Evolutionary conservation across 2,888 invertebrate species (phyloP), one percentile per base, ranked within the genome.

Genomic region (Limenitis camilla): DNA sequence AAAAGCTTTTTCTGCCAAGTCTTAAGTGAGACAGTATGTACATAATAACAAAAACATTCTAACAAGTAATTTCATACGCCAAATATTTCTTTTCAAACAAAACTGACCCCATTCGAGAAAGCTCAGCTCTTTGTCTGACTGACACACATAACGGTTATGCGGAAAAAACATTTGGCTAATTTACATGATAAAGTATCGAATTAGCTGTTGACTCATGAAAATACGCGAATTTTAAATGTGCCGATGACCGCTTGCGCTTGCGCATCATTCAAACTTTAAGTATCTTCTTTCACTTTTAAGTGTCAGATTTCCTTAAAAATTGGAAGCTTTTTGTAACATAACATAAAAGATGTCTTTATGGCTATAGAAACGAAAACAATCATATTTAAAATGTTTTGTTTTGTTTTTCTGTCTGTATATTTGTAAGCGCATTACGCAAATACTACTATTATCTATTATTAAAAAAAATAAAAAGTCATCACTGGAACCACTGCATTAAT

Each of bases 181-280:
- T 69, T 67, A 61, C 66, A 69, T 69, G 50, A 69, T 66, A 69
- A 69, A 62, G 53, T 35, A 56, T 52, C 53, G 43, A 61, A 65
- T 70, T 68, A 67, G 59, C 56, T 58, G 49, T 41, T 62, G 63
- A 68, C 49, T 65, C 62, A 65, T 48, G 44, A 58, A 59, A 53
- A 61, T 53, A 50, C 52, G 42, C 32, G 19, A 54, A 59, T 60
- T 52, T 49, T 38, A 60, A 61, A 58, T 65, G 59, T 67, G 68
- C 63, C 70, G 63, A 63, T 58, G 68, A 63, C 66, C 53, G 42
- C 47, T 32, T 35, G 9, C 31, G 35, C 51, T 28, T 8, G 36
- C 38, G 44, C 19, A 19, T 19, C 19, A 44, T 53, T 44, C 48
- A 36, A 40, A 33, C 35, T 42, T 33, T 38, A 38, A 39, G 33